Percentiles rank a stretch among this genome's conserved stretches.
phyloP scores from a whole-genome alignment of 2,888 invertebrate species.

The Mamestra brassicae region DNA sequence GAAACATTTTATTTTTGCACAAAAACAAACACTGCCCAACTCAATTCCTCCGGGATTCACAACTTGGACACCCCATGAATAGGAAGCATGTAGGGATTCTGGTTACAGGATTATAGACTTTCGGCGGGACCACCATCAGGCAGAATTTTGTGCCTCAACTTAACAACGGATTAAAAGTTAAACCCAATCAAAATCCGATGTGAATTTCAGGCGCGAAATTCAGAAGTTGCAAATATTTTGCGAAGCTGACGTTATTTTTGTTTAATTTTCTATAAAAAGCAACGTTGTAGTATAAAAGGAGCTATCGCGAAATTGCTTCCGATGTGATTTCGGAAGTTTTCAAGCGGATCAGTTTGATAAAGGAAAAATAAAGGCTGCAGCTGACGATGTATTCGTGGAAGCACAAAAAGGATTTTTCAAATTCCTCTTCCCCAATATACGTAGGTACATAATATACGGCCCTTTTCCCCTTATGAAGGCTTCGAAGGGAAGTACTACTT shows the following conservation, averaged over 20 bases:
- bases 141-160: slow-evolving; percentile 17
- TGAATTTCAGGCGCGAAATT: slow-evolving; percentile 18
- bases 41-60: slow-evolving; percentile 27
- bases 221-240: slow-evolving; percentile 16
- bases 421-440: slow-evolving; percentile 23
- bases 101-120: slow-evolving; percentile 35
- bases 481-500: slow-evolving; percentile 35
- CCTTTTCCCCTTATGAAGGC: slow-evolving; percentile 15
- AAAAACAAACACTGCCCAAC: slow-evolving; percentile 18
- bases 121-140: neutral
- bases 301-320: slow-evolving; percentile 50
- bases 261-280: slow-evolving; percentile 48
- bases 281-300: slow-evolving; percentile 16
- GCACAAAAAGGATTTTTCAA: slow-evolving; percentile 22
- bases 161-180: slow-evolving; percentile 51
- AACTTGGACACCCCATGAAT: slow-evolving; percentile 31
- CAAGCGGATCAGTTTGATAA: slow-evolving; percentile 33
- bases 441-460: slow-evolving; percentile 7
- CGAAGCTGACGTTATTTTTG: slow-evolving; percentile 41
- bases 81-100: slow-evolving; percentile 26
- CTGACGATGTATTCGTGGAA: slow-evolving; percentile 14
- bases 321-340: slow-evolving; percentile 49
- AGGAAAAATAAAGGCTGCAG: slow-evolving; percentile 39
- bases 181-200: slow-evolving; percentile 32
- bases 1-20: slow-evolving; percentile 16